These are phyloP conservation scores for Pandemis corylana DNA, from an alignment of 2,888 invertebrate genomes.

Conservation along the genomic window DNA sequence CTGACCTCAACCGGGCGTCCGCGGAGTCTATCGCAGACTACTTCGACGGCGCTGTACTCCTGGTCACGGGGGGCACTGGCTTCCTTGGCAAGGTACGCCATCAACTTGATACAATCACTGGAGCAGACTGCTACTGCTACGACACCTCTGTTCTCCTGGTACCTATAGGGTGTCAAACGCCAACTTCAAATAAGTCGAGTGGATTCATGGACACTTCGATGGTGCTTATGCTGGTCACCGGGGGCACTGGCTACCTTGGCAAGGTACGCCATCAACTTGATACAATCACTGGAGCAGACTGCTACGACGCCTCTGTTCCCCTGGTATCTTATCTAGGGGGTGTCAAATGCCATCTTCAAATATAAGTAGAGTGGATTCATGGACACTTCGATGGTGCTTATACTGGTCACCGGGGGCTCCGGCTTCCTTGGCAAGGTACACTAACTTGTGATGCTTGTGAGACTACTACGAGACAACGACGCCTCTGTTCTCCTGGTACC, in stretches of 20 bases:
- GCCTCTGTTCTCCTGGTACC: too few species aligned
- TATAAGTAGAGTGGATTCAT: too few species aligned
- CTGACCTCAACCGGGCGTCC: conserved; percentile 48
- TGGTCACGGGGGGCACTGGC: background rate
- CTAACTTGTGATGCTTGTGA: too few species aligned
- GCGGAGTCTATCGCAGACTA: conserved; percentile 75
- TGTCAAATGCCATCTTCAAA: too few species aligned
- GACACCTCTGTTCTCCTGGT: too few species aligned
- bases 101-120: too few species aligned
- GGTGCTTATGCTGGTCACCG: background rate
- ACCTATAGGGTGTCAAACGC: too few species aligned
- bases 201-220: background rate
- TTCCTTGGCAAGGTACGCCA: background rate
- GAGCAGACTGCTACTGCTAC: background rate
- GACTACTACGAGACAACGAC: too few species aligned
- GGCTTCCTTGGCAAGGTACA: conserved; percentile 95
- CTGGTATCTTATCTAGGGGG: too few species aligned
- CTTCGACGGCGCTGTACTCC: conserved; percentile 80
- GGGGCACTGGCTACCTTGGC: conserved; percentile 90
- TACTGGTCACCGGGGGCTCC: conserved; percentile 47
- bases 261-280: conserved; percentile 84
- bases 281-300: too few species aligned
- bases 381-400: background rate
- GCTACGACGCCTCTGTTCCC: too few species aligned
- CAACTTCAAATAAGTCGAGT: too few species aligned